Evolutionary conservation across 2,888 invertebrate species (phyloP).

Genomic region (Yponomeuta sedellus): DNA sequence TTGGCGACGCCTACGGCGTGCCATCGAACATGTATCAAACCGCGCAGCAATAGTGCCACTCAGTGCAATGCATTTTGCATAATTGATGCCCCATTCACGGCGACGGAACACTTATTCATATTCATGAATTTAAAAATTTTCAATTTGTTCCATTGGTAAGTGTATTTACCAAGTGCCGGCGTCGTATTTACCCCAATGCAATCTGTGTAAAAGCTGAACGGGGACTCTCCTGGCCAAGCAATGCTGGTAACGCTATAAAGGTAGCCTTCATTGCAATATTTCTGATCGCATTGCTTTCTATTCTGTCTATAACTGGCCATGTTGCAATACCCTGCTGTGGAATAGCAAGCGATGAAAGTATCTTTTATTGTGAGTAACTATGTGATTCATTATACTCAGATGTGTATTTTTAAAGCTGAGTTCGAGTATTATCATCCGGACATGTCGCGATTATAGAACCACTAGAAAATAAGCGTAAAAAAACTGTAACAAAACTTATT

Average conservation of each 20-base stretch:
- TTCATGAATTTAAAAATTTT: constrained; percentile 73
- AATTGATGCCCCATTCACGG: constrained; percentile 71
- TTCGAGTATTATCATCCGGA: background rate
- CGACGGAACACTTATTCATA: constrained; percentile 68
- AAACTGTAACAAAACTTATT: constrained; percentile 72
- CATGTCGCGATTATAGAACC: constrained; percentile 35
- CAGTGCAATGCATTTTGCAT: constrained; percentile 70
- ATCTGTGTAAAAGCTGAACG: constrained; percentile 59
- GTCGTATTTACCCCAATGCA: constrained; percentile 62
- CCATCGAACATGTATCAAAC: constrained; percentile 40
- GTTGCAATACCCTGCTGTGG: background rate
- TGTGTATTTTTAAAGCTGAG: no score
- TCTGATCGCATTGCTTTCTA: constrained; percentile 42
- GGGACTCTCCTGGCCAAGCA: constrained; percentile 28
- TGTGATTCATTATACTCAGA: background rate
- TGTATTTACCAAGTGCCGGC: constrained; percentile 61
- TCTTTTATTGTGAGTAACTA: background rate
- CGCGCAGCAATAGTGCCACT: constrained; percentile 38
- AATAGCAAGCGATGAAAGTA: background rate
- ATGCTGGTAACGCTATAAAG: constrained; percentile 36
- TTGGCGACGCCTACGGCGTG: constrained; percentile 30
- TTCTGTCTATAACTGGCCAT: constrained; percentile 32
- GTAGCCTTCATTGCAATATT: constrained; percentile 53
- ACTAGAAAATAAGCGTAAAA: constrained; percentile 54
- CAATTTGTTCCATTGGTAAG: constrained; percentile 63